phyloP scores from a whole-genome alignment of 2,888 invertebrate species.

The Epistrophella euchroma region DNA sequence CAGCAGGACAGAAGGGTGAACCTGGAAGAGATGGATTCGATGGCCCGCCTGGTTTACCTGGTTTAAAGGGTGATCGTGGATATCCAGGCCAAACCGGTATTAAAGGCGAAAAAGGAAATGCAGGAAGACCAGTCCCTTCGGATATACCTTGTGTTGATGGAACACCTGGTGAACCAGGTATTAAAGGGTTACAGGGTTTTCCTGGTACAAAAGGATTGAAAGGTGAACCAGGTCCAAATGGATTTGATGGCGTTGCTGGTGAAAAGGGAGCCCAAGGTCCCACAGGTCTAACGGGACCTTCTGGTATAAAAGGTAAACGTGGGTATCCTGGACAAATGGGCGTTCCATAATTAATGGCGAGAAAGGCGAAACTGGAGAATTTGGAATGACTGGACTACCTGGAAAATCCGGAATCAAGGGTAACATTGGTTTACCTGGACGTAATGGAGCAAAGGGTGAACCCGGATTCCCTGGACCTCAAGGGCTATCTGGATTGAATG shows the following conservation, averaged over 20 bases:
- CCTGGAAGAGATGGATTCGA: conserved; percentile 88
- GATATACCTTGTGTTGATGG: conserved; percentile 89
- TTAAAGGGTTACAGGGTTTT: conserved; percentile 86
- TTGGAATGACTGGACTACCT: conserved; percentile 87
- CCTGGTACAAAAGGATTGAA: conserved; percentile 82
- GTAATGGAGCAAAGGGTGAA: conserved; percentile 87
- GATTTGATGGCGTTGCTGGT: conserved; percentile 81
- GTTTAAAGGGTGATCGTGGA: conserved; percentile 87
- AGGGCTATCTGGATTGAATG: conserved; percentile 86
- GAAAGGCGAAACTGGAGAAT: conserved; percentile 89
- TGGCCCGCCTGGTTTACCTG: conserved; percentile 86
- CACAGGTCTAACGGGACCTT: conserved; percentile 88
- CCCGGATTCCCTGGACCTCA: conserved; percentile 86
- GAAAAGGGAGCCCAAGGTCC: conserved; percentile 87
- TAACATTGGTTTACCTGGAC: conserved; percentile 84
- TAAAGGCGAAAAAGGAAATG: conserved; percentile 87
- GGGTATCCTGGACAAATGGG: conserved; percentile 91
- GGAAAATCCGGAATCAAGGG: conserved; percentile 86
- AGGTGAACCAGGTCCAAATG: conserved; percentile 90
- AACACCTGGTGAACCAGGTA: conserved; percentile 86
- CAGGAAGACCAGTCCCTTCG: conserved; percentile 86
- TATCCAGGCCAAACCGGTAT: conserved; percentile 83
- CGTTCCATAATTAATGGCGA: conserved; percentile 88
- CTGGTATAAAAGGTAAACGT: conserved; percentile 85
- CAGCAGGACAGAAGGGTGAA: conserved; percentile 89